These are phyloP conservation scores for Brachypodius melanocephalos DNA, from an alignment of 2,113 vertebrate species.

Conservation along the genomic window DNA sequence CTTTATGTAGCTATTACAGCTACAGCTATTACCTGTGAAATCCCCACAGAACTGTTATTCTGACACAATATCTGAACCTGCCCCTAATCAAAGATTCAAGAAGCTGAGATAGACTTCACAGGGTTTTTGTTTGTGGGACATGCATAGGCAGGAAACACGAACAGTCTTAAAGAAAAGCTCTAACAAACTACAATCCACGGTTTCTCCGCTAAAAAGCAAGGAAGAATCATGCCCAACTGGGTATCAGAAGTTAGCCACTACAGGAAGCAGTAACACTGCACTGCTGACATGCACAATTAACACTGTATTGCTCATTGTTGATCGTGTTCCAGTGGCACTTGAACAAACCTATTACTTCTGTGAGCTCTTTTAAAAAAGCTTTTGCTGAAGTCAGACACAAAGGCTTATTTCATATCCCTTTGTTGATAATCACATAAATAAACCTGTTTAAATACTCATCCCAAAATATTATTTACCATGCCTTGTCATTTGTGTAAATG, in stretches of 20 bases:
- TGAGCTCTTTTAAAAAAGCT: background rate
- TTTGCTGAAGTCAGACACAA: background rate
- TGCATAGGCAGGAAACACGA: background rate
- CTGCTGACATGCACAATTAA: background rate
- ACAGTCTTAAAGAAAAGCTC: background rate
- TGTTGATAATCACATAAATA: background rate
- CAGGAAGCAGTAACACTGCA: background rate
- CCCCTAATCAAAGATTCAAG: background rate
- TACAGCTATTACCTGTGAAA: background rate
- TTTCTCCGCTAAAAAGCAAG: background rate
- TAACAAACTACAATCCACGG: background rate
- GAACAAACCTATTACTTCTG: background rate
- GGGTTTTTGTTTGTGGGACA: background rate
- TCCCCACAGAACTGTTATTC: background rate
- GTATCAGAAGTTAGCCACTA: background rate
- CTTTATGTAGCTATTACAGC: no score
- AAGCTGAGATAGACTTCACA: background rate
- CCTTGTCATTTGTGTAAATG: background rate
- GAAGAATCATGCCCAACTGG: background rate
- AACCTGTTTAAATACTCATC: background rate
- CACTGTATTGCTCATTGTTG: background rate
- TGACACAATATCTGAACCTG: background rate
- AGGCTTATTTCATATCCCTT: background rate
- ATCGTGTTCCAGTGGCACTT: background rate
- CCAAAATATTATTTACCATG: background rate